Percentiles rank a stretch among this genome's conserved stretches.
These are phyloP conservation scores for Barnardius zonarius DNA, from an alignment of 2,113 vertebrate genomes.

Conservation along the genomic window DNA sequence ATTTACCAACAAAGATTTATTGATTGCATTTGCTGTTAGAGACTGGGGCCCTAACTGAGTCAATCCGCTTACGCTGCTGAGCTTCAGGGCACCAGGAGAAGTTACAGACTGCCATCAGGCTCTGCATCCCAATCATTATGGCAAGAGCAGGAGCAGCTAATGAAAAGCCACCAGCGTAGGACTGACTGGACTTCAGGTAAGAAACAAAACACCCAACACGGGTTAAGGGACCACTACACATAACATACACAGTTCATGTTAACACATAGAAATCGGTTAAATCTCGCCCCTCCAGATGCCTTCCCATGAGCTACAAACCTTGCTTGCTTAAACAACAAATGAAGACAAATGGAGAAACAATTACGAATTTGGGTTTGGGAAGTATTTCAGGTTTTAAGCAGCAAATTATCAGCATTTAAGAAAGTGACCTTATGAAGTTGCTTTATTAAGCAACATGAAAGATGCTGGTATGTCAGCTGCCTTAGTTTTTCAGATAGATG, in stretches of 20 bases:
- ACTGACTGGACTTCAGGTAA: neutral
- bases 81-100: conserved; percentile 35
- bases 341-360: neutral
- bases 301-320: neutral
- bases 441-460: neutral
- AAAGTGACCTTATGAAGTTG: neutral
- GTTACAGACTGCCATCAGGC: conserved; percentile 6
- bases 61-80: conserved; percentile 63
- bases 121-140: neutral
- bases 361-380: rapidly evolving
- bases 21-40: conserved; percentile 74
- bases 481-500: neutral
- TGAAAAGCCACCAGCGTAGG: neutral
- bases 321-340: neutral
- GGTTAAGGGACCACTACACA: neutral
- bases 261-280: neutral
- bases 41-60: conserved; percentile 64
- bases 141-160: neutral
- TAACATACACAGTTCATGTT: neutral
- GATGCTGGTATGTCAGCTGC: neutral
- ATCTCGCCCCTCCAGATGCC: too few species aligned
- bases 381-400: neutral
- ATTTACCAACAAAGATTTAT: conserved; percentile 89
- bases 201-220: neutral
- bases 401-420: neutral